Percentiles rank a stretch among this genome's conserved stretches.
phyloP scores from a whole-genome alignment of 1,140 invertebrate species.

The Drosophila nannoptera region DNA sequence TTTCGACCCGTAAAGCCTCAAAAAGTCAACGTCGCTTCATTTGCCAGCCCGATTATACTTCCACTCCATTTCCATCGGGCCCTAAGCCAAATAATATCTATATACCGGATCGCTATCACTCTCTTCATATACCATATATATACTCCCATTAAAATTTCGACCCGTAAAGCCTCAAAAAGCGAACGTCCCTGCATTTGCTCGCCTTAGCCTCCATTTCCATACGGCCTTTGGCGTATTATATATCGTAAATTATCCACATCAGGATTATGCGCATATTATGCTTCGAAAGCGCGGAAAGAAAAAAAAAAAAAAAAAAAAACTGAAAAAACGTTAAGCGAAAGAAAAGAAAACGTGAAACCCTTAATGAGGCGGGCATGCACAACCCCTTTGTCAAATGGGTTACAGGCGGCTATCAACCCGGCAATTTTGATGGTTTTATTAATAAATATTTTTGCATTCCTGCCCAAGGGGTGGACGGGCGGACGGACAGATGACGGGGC shows the following conservation, averaged over 20 bases:
- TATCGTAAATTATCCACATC: neutral
- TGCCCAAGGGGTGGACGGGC: constrained; percentile 26
- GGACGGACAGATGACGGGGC: too few species aligned
- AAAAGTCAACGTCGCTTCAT: too few species aligned
- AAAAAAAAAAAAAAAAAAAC: neutral
- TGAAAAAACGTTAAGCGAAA: neutral
- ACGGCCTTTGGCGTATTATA: neutral
- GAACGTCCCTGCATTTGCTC: too few species aligned
- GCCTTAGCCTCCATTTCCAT: too few species aligned
- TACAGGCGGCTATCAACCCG: constrained; percentile 45
- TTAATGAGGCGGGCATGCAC: constrained; percentile 15
- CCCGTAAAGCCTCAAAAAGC: too few species aligned
- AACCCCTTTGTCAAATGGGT: constrained; percentile 30
- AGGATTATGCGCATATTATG: constrained; percentile 1
- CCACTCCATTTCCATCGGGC: too few species aligned
- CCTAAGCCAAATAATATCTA: too few species aligned
- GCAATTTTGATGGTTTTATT: constrained; percentile 46
- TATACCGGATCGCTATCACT: too few species aligned
- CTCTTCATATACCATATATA: too few species aligned
- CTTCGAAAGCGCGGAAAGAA: neutral
- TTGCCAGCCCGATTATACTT: too few species aligned
- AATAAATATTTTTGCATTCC: constrained; percentile 58
- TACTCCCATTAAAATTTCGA: too few species aligned
- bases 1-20: too few species aligned
- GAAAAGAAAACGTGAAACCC: constrained; percentile 18